These are phyloP conservation scores for Lordiphosa mommai DNA, from an alignment of 1,140 invertebrate genomes.

Conservation along the genomic window DNA sequence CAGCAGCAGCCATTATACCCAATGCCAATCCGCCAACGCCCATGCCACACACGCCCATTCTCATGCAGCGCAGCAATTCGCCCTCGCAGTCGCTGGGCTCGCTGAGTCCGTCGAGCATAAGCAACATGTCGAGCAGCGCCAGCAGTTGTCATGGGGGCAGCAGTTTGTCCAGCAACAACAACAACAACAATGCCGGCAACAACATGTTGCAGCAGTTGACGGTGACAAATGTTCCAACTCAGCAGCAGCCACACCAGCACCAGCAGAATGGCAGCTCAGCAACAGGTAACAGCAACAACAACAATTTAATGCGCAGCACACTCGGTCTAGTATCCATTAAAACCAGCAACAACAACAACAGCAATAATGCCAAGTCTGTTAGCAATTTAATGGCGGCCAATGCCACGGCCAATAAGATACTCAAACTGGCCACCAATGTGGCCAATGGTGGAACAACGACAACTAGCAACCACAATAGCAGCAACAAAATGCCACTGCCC, in stretches of 20 bases:
- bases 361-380: constrained; percentile 54
- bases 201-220: constrained; percentile 64
- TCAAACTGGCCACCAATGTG: constrained; percentile 73
- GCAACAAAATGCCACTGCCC: constrained; percentile 62
- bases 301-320: constrained; percentile 78
- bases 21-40: constrained; percentile 26
- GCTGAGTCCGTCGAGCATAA: constrained; percentile 74
- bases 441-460: constrained; percentile 43
- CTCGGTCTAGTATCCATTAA: constrained; percentile 79
- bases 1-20: constrained; percentile 15
- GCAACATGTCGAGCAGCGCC: constrained; percentile 77
- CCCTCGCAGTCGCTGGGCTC: constrained; percentile 78
- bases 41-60: constrained; percentile 5
- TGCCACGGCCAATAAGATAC: constrained; percentile 76
- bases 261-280: constrained; percentile 43
- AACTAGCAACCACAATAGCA: constrained; percentile 38
- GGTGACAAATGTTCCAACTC: constrained; percentile 55
- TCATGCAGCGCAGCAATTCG: constrained; percentile 70
- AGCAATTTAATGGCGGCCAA: constrained; percentile 76
- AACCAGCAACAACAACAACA: constrained; percentile 49
- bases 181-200: constrained; percentile 19
- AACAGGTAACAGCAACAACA: constrained; percentile 77
- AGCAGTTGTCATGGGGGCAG: constrained; percentile 71
- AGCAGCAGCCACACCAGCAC: constrained; percentile 48
- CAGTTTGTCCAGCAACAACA: constrained; percentile 40